Evolutionary conservation across 2,113 vertebrate species (phyloP), one percentile per base, ranked within the genome.

Genomic region (Eupsittula cactorum): DNA sequence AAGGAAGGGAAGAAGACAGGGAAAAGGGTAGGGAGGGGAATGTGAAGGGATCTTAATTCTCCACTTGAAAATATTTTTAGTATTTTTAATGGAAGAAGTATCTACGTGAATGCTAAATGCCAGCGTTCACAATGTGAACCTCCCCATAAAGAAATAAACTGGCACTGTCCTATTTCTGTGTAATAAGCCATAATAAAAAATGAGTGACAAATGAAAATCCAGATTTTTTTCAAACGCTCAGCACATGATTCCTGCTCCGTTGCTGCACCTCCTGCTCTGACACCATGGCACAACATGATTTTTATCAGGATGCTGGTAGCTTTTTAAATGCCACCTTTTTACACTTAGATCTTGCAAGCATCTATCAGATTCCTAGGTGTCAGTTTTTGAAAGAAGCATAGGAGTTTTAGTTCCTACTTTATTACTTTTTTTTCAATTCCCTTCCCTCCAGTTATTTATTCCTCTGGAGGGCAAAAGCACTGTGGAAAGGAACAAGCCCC

Each of bases 71-170:
- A 24, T 2, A 17, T 8, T 42, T 1, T 7, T 31, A 16, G 29
- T 10, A 14, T 27, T 14, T 44, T 8, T 10, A 62, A 10, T 1
- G 18, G 7, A 13, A n/a, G 17, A 13, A 41, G 35, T 9, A 12
- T 4, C 28, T 5, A 6, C 24, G 0, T 5, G 14, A 39, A 11
- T 2, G 5, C 18, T 9, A 2, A 33, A 23, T 3, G 24, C 23
- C 71, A 11, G 6, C 0, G 3, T 3, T 55, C 18, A 6, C 57
- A 39, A 37, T 0, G 2, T 0, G 71, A 57, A 68, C 59, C 16
- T 7, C 20, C 10, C 92, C 68, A 17, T 44, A 21, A 2, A 4
- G 46, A 4, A 20, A 53, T 42, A 64, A 76, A 16, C 69, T 3
- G 28, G 31, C 50, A 47, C 73, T 7, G 23, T 3, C 64, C 44